These are phyloP conservation scores for Epizoanthus stellaris DNA, from an alignment of 92 coral and sea anemone species.

Conservation along the genomic window DNA sequence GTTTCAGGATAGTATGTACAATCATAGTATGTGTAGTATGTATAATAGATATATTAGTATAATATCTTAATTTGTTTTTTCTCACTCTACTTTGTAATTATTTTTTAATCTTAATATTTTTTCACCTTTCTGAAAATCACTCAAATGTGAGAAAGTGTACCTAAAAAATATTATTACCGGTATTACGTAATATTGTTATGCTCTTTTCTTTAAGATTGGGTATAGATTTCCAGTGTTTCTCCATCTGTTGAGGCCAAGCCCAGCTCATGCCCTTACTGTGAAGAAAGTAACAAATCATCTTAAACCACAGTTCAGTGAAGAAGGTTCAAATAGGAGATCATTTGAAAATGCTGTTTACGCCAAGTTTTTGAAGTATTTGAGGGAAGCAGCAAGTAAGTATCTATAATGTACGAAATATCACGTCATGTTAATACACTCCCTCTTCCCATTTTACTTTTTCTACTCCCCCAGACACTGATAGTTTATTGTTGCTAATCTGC, in stretches of 20 bases:
- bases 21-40: neutral
- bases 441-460: neutral
- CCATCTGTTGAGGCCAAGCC: slow-evolving; percentile 38
- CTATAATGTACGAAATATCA: neutral
- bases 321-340: slow-evolving; percentile 62
- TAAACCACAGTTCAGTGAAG: slow-evolving; percentile 68
- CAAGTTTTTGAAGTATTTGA: slow-evolving; percentile 65
- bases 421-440: neutral
- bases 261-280: slow-evolving; percentile 51
- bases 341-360: slow-evolving; percentile 66
- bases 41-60: neutral
- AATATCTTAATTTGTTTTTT: no score
- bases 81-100: no score
- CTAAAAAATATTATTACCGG: no score
- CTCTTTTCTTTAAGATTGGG: slow-evolving; percentile 58
- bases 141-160: no score
- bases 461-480: slow-evolving; percentile 18
- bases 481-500: slow-evolving; percentile 32
- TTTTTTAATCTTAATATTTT: no score
- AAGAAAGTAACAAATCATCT: slow-evolving; percentile 49
- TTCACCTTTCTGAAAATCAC: no score
- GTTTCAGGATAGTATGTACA: neutral
- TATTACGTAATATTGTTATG: neutral
- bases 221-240: slow-evolving; percentile 59
- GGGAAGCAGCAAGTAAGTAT: slow-evolving; percentile 79